These are phyloP conservation scores for Trinorchestia longiramus DNA, from an alignment of 1,140 invertebrate species.

Conservation along the genomic window DNA sequence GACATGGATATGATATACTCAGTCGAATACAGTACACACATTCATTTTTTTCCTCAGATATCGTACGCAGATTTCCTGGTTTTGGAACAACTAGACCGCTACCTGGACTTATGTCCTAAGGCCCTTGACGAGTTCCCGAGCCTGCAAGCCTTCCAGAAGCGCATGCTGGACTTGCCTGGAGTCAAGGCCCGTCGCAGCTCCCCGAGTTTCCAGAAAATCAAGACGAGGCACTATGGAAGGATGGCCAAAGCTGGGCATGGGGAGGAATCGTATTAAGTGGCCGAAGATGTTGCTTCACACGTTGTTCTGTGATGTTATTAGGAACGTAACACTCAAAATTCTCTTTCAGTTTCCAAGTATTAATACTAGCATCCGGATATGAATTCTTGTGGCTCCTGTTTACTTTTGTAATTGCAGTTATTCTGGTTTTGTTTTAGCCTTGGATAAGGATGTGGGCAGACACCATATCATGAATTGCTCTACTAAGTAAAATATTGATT, in stretches of 20 bases:
- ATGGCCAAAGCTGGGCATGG: slow-evolving; percentile 4
- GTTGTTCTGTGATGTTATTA: neutral
- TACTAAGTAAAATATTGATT: neutral
- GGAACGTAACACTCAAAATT: neutral
- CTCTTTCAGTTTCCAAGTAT: neutral
- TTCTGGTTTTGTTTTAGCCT: neutral
- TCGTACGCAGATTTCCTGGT: slow-evolving; percentile 29
- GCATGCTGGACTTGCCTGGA: slow-evolving; percentile 30
- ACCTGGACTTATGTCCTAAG: neutral
- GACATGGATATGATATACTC: no score
- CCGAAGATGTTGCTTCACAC: neutral
- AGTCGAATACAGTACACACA: neutral
- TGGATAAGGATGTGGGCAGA: neutral
- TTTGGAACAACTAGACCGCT: slow-evolving; percentile 15
- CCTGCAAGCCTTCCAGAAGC: neutral
- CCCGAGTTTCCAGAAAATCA: neutral
- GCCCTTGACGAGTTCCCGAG: neutral
- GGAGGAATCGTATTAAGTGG: slow-evolving; percentile 24
- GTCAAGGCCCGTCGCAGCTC: slow-evolving; percentile 4
- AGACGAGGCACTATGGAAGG: neutral
- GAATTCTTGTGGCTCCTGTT: neutral
- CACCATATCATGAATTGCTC: neutral
- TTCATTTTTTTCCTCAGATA: neutral
- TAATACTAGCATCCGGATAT: neutral
- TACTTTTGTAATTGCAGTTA: neutral